Evolutionary conservation across 2,888 invertebrate species (phyloP).

Genomic region (Apotomis capreana): DNA sequence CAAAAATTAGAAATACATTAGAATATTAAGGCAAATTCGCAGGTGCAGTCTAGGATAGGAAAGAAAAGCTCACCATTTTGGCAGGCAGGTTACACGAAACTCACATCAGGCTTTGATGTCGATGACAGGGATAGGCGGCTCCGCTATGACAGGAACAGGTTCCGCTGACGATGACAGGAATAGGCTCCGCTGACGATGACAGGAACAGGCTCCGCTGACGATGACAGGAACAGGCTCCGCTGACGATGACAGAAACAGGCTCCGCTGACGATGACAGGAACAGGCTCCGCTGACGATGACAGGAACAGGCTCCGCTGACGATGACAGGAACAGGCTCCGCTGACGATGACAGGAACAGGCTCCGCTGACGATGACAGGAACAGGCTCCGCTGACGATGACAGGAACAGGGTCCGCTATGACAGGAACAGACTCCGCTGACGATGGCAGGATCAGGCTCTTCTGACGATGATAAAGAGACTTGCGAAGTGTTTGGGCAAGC

Average conservation of each 20-base stretch:
- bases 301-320: not conserved
- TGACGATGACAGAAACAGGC: constrained; percentile 1
- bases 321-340: not conserved
- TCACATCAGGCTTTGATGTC: not conserved
- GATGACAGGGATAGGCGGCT: no score
- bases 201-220: not conserved
- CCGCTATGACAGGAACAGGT: not conserved
- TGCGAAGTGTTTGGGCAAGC: no score
- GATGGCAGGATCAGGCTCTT: not conserved
- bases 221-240: not conserved
- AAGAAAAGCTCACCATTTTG: not conserved
- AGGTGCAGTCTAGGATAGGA: no score
- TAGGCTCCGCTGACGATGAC: not conserved
- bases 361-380: not conserved
- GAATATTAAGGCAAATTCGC: no score
- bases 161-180: not conserved
- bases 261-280: not conserved
- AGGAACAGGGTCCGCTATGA: not conserved
- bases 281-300: not conserved
- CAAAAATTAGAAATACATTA: no score
- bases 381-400: not conserved
- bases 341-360: not conserved
- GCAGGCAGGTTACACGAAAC: not conserved
- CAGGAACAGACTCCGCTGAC: not conserved
- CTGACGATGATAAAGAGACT: not conserved